Evolutionary conservation across 2,797 vertebrate species (phyloP), one percentile per base, ranked within the genome.

Genomic region (Dallia pectoralis): DNA sequence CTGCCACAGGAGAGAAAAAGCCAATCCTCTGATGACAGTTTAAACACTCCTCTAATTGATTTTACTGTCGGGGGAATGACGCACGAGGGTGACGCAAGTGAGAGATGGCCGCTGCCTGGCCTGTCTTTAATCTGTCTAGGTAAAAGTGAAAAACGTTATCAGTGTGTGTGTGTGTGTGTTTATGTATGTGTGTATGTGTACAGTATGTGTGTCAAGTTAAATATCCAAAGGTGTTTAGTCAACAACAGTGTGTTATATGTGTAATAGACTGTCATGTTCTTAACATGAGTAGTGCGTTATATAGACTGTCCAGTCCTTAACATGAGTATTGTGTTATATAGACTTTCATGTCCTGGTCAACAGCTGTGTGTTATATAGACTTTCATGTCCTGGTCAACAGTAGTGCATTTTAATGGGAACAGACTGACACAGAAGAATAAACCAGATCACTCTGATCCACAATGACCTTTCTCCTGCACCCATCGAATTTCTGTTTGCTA

Each of bases 41-140:
- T 70, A 70, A 77, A 77, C 71, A 61, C 48, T 16, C 8, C 51
- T 67, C 66, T 67, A 77, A 77, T 74, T 62, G 67, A 74, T 73
- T 70, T 47, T 40, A 18, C 53, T 48, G 63, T 48, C 69, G 32
- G 62, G 8, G 40, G 40, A 44, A 44, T 44, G 40, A 44, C 40
- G 40, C 40, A 44, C 40, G 7, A 16, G 53, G 16, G 59, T 44
- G 65, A 67, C 16, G 29, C 36, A 51, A 18, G 70, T 29, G 74
- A 72, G 74, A 53, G 69, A 68, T 32, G 62, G 69, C 32, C 40
- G 12, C 40, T 11, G 7, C 40, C 65, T 64, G 70, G 44, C 40
- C 30, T 8, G n/a, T 44, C 18, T 30, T 19, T 61, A 22, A 18
- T 5, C 16, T 25, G 56, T 27, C 4, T 16, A n/a, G 11, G 53